Base-by-base conservation (phyloP, 2,113 vertebrate species). In the Dromaius novaehollandiae region DNA sequence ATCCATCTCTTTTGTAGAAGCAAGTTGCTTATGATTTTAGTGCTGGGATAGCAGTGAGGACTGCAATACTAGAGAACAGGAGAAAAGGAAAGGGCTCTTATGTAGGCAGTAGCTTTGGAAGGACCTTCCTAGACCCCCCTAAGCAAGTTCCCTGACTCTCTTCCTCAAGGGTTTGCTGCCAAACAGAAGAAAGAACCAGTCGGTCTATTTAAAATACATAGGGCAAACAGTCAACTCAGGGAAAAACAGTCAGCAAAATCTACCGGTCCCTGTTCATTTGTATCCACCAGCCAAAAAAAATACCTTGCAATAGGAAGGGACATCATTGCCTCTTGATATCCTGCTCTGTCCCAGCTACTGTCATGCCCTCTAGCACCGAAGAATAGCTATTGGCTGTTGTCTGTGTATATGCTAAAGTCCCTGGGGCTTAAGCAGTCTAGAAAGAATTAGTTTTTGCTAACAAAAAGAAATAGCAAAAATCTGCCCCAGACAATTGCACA, bases 11-110 rank as follows among this genome's bases (percentile, higher is more conserved):
- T 94, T 50, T 74, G 44, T 64, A 77, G 66, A 63, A 86, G 36
- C 40, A 55, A 56, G 51, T 74, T 91, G 70, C 95, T 97, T 91
- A 83, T 30, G 24, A 74, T 94, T 94, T 93, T 70, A 78, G 60
- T 91, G 44, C 71, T 92, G 50, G 1, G 42, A 73, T 70, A 58
- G 18, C 30, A 70, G 26, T 76, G 64, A 91, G 40, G 22, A n/a
- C 44, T 44, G 36, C 24, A 46, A 22, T 55, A 42, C 13, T 34
- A 26, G 22, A 20, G 64, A 44, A 24, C 12, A 34, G 50, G 50
- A 80, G 7, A 46, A 55, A 86, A 75, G 46, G 42, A 87, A 90
- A 51, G 75, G 13, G 28, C 24, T 90, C 13, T 30, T 76, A 9
- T 53, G 66, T 71, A 21, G 58, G 46, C 21, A 85, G 34, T 16